phyloP scores from a whole-genome alignment of 2,797 vertebrate species.

The Capromys pilorides region DNA sequence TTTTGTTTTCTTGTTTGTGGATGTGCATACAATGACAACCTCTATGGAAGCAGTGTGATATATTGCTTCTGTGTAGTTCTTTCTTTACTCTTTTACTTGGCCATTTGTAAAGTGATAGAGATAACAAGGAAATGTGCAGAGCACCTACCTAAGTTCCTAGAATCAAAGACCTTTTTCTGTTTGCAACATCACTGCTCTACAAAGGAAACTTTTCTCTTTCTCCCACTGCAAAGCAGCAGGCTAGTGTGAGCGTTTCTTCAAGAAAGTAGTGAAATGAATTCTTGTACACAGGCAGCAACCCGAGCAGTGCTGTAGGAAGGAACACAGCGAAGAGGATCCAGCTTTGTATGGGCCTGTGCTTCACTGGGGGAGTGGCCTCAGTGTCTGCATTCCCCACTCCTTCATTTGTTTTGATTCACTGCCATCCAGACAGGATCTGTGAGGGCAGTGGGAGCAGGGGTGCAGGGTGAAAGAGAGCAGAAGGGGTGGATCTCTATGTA shows the following conservation, averaged over 20 bases:
- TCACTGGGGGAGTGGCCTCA: not conserved
- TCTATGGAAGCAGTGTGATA: not conserved
- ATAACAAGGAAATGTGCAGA: not conserved
- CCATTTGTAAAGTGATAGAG: not conserved
- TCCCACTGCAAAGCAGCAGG: not conserved
- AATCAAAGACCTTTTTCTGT: not conserved
- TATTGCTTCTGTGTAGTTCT: not conserved
- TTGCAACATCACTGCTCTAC: not conserved
- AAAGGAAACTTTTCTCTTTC: not conserved
- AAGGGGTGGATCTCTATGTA: not conserved
- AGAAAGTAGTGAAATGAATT: constrained; percentile 1
- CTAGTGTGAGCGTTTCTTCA: not conserved
- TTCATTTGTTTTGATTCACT: not conserved
- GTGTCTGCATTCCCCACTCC: not conserved
- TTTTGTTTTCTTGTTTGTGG: not conserved
- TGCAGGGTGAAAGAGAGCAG: not conserved
- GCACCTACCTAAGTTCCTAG: not conserved
- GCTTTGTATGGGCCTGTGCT: not conserved
- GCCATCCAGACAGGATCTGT: not conserved
- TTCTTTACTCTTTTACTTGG: not conserved
- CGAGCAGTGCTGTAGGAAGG: accelerated
- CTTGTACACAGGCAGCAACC: not conserved
- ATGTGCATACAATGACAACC: not conserved
- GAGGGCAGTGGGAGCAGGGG: not conserved
- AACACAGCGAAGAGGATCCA: not conserved